Evolutionary conservation across 2,113 vertebrate genomes (phyloP).

Genomic region (Tachuris rubrigastra): DNA sequence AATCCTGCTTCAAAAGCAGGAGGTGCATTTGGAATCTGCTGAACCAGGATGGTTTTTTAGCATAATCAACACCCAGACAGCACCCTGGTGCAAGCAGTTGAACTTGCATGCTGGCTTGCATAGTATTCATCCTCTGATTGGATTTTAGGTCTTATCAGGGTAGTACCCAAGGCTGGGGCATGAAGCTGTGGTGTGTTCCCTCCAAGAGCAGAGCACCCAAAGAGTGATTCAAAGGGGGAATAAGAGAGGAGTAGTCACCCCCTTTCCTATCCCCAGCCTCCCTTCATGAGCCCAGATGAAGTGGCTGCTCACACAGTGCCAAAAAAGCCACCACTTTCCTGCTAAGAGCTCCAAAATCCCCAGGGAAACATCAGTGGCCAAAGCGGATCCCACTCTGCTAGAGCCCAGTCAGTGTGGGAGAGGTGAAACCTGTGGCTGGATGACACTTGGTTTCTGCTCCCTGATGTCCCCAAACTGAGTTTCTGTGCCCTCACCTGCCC

Average conservation of each 20-base stretch:
- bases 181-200: neutral
- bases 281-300: neutral
- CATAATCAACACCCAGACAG: no score
- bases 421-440: neutral
- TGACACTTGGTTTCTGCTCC: accelerated
- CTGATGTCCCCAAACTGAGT: accelerated
- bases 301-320: neutral
- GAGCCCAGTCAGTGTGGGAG: neutral
- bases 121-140: no score
- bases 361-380: neutral
- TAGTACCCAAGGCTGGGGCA: neutral
- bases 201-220: neutral
- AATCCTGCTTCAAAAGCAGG: no score
- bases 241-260: neutral
- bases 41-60: no score
- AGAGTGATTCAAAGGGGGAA: neutral
- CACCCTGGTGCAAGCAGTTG: no score
- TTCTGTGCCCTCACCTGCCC: neutral
- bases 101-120: no score
- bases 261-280: neutral
- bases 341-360: neutral
- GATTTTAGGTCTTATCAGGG: no score
- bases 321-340: neutral
- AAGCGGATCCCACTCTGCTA: neutral
- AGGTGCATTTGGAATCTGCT: no score